These are phyloP conservation scores for Tetraneura akinire DNA, from an alignment of 1,140 invertebrate genomes.

Conservation along the genomic window DNA sequence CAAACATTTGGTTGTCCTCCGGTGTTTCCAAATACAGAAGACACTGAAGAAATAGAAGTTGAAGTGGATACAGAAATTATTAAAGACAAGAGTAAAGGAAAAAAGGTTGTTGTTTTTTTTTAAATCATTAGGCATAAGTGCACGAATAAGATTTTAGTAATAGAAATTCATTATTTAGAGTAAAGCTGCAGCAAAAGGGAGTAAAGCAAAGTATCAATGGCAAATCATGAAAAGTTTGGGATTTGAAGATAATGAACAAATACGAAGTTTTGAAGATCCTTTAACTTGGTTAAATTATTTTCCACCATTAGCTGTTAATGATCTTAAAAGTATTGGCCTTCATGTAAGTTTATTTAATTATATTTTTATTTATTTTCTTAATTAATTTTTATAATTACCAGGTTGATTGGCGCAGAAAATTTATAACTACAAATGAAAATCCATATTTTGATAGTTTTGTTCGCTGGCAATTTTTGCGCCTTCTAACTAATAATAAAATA, in stretches of 20 bases:
- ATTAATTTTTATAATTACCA: conserved; percentile 58
- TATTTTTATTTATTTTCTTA: background rate
- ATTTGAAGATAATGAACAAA: conserved; percentile 80
- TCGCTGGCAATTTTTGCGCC: conserved; percentile 90
- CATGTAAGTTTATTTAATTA: conserved; percentile 68
- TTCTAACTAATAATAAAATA: conserved; percentile 82
- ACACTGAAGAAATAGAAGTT: conserved; percentile 58
- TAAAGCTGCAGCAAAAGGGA: conserved; percentile 94
- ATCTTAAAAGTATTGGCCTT: conserved; percentile 86
- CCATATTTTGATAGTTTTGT: conserved; percentile 98
- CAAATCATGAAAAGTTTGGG: conserved; percentile 97
- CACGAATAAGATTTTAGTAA: conserved; percentile 35
- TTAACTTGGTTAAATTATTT: conserved; percentile 95
- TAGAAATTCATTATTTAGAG: conserved; percentile 65
- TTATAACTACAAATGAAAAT: conserved; percentile 98
- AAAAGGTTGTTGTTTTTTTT: conserved; percentile 76
- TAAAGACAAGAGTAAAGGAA: conserved; percentile 96
- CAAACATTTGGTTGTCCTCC: conserved; percentile 91
- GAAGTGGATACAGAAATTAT: conserved; percentile 65
- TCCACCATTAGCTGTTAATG: conserved; percentile 83
- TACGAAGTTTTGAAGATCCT: conserved; percentile 88
- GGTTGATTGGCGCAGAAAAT: conserved; percentile 95
- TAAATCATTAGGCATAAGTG: background rate
- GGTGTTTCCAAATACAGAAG: conserved; percentile 74
- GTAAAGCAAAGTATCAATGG: conserved; percentile 93